Evolutionary conservation across 2,113 vertebrate genomes (phyloP), one percentile per base, ranked within the genome.

Genomic region (Oncorhynchus tshawytscha): DNA sequence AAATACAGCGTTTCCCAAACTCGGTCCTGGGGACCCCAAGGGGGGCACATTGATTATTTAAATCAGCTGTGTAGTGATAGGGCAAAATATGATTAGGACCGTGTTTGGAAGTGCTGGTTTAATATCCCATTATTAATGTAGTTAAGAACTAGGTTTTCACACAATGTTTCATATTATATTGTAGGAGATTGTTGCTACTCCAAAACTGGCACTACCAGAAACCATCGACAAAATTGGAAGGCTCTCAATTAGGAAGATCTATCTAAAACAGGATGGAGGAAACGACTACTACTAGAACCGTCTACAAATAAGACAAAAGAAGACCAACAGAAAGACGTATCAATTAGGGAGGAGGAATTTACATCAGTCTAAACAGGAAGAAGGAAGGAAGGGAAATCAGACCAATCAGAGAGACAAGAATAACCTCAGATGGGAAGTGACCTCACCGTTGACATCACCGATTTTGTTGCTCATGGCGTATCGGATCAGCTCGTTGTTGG

Each of bases 391-490:
- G 76, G 27, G 73, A 75, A 70, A 60, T 20, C 77, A 77, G 70
- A 84, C 80, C 65, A 78, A 22, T 45, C 39, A 45, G 9, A 45
- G 39, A 45, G 39, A 45, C 39, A 45, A 9, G 9, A 45, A 45
- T 45, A 45, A 66, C 54, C 18, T 18, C 54, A 83, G 88, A 84
- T 83, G 83, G 78, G 82, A 83, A 80, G 27, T 62, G 70, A 81
- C 72, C 90, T 92, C 91, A 99, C 97, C 95, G 2, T 94, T 94
- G 84, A 98, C 81, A 0, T 97, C 95, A 1, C 96, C 96, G 0
- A 99, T 93, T 79, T 97, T 97, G 91, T 98, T 99, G 91, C 94
- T 98, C 91, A 96, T 97, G 45, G 97, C 97, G 0, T 95, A 98
- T 51, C 97, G 94, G 81, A 97, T 90, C 76, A 99, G 95, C 74